These are phyloP conservation scores for Nothoprocta pentlandii DNA, from an alignment of 2,113 vertebrate species.

Conservation along the genomic window DNA sequence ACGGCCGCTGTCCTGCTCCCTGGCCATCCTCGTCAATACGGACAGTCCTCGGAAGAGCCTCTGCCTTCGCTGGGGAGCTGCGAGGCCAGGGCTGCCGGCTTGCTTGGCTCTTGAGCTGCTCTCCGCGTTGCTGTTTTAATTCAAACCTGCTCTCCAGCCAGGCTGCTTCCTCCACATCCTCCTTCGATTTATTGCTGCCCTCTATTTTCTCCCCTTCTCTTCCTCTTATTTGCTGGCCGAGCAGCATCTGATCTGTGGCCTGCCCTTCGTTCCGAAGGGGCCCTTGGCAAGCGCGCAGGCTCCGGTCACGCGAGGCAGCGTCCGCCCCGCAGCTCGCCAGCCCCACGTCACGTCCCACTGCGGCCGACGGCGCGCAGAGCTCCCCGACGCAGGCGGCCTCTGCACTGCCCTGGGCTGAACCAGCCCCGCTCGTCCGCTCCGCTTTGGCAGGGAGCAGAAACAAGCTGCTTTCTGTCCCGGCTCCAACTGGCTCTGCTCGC, in stretches of 20 bases:
- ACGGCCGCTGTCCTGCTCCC: too few relatives aligned
- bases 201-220: not conserved
- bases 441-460: slow-evolving; percentile 39
- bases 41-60: not conserved
- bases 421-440: not conserved
- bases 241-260: not conserved
- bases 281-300: not conserved
- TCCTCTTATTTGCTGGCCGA: too few relatives aligned
- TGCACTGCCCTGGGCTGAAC: slow-evolving; percentile 23
- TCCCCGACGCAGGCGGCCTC: not conserved
- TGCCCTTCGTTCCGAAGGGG: slow-evolving; percentile 13
- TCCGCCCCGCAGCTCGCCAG: not conserved
- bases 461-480: slow-evolving; percentile 8
- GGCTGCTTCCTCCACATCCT: not conserved
- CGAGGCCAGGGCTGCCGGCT: not conserved
- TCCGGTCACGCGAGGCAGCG: not conserved
- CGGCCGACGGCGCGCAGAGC: not conserved
- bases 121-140: not conserved
- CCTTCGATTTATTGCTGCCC: not conserved
- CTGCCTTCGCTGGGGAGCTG: not conserved
- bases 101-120: not conserved
- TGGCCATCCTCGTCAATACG: too few relatives aligned
- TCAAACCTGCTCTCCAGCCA: not conserved
- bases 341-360: rapidly evolving
- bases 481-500: slow-evolving; percentile 1